These are phyloP conservation scores for Cryptophagus acutangulus DNA, from an alignment of 2,888 invertebrate genomes.

Conservation along the genomic window DNA sequence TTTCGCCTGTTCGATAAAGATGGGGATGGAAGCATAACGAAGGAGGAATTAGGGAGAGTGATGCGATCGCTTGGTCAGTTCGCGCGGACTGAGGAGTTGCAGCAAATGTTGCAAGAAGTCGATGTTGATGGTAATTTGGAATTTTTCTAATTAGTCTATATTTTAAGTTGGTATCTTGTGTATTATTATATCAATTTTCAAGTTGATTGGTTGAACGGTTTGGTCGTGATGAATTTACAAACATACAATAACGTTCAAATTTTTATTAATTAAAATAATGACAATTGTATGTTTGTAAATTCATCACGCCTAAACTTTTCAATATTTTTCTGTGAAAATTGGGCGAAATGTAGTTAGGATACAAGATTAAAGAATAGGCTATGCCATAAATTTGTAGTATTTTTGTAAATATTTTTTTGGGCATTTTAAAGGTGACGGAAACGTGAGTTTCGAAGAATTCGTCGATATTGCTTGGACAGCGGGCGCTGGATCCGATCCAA, in stretches of 20 bases:
- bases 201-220: no score
- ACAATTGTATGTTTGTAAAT: no score
- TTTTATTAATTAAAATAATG: no score
- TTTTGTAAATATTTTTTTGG: no score
- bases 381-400: background rate
- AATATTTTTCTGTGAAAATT: no score
- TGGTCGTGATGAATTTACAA: no score
- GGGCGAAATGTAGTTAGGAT: no score
- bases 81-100: constrained; percentile 78
- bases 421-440: constrained; percentile 67
- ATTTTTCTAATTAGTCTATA: no score
- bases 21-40: constrained; percentile 82
- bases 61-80: constrained; percentile 85
- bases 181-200: no score
- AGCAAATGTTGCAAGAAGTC: constrained; percentile 78
- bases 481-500: constrained; percentile 40
- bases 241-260: no score
- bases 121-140: constrained; percentile 40
- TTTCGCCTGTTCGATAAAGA: constrained; percentile 85
- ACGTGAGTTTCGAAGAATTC: constrained; percentile 85
- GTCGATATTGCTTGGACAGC: constrained; percentile 63
- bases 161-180: background rate
- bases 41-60: constrained; percentile 78
- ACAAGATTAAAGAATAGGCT: no score
- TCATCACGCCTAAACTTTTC: no score